Evolutionary conservation across 53 echinoderm and acorn worm species (phyloP), one percentile per base, ranked within the genome.

Genomic region (Temnopleurus reevesii): DNA sequence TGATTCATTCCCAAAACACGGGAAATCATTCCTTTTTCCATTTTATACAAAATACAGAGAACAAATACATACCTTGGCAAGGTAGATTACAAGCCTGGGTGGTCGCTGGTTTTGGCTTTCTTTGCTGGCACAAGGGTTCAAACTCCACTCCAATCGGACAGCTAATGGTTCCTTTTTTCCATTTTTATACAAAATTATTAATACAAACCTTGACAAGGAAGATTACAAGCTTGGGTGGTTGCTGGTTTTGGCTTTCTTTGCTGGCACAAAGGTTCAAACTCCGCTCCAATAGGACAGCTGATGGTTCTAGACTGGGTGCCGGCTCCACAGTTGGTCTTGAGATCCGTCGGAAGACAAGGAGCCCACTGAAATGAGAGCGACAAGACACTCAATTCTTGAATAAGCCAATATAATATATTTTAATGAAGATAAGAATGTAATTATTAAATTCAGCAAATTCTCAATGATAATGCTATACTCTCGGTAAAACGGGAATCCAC

Each of bases 181-280:
- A n/a, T n/a, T n/a, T n/a, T n/a, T n/a, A n/a, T n/a, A n/a, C n/a
- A n/a, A n/a, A n/a, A n/a, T n/a, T n/a, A n/a, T n/a, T n/a, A n/a
- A n/a, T n/a, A n/a, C n/a, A 30, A 31, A 95, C 97, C 95, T 46
- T 92, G 89, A 64, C 97, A 97, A 0, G 97, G 97, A 35, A 99
- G 54, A 12, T 91, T 47, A 53, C 96, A 95, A 34, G 64, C 17
- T 12, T 89, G 84, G 13, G 41, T 89, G 12, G 45, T 41, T 4
- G 90, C 61, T 23, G 95, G 96, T 49, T 90, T 95, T 12, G 91
- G 86, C 29, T 51, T 44, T 57, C 96, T 82, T 12, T 54, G 54
- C 12, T 56, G 64, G 54, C 99, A 99, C 25, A 94, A 90, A 0
- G 19, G 35, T 36, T 95, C 96, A 80, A 86, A 84, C 18, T 60